Evolutionary conservation across 2,888 invertebrate species (phyloP), one percentile per base, ranked within the genome.

Genomic region (Xestia c-nigrum): DNA sequence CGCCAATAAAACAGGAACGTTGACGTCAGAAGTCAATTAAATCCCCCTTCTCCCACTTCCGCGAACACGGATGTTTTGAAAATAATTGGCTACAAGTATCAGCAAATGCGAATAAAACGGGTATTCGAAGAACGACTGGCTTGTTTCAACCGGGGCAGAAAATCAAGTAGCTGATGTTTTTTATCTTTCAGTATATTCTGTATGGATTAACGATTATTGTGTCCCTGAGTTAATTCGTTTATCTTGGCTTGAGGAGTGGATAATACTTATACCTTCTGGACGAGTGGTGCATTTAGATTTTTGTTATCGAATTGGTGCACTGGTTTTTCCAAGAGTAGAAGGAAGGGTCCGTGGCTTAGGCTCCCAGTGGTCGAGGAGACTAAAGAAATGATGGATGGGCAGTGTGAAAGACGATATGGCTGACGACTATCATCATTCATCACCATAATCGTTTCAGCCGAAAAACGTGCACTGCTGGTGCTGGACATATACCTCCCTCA

Each of bases 21-120:
- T 81, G 75, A 85, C 79, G 74, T 86, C 76, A 74, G 69, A 78
- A 73, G 74, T 78, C 86, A 86, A 86, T 83, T 86, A 83, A 82
- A 76, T 73, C 76, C 74, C 52, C 67, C 67, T 40, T 4, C 66
- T 43, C 40, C n/a, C 61, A 64, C 14, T 83, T 59, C 66, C 63
- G 46, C 19, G 24, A 47, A 46, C 72, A 52, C 38, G 61, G 72
- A 65, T 83, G 78, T 72, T 82, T 82, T 71, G 70, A 71, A 83
- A 81, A 70, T 84, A 79, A 82, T 79, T 82, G 65, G 59, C 50
- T 69, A 72, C 64, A 74, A 68, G 71, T 66, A 81, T 70, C 80
- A 65, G 57, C 71, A 47, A 76, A 72, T 64, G 50, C 76, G 66
- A 81, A 76, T 82, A 82, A 65, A 70, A 71, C 50, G 68, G n/a